Base-by-base conservation (phyloP, 1,140 invertebrate genomes). In the Zophobas atratus region DNA sequence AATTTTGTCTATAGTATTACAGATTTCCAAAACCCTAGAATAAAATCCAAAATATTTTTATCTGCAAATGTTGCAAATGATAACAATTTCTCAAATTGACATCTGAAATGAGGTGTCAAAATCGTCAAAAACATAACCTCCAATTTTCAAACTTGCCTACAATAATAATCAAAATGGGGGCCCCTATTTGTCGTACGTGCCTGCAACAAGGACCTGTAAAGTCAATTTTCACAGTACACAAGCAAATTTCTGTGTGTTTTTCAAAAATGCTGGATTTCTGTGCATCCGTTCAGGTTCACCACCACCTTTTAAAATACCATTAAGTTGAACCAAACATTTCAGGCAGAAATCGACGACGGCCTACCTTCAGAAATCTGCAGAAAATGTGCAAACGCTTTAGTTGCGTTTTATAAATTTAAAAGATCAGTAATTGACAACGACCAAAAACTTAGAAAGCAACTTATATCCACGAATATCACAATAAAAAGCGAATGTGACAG, bases 361-460 rank as follows among this genome's bases (percentile, higher is more conserved):
- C 49, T 85, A 35, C 82, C 81, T 1, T 36, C 51, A 48, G 39
- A 80, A 48, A 84, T 84, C 33, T 84, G 83, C 70, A 74, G 70
- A 34, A 82, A 82, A 79, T 85, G 84, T 76, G 74, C 82, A 1
- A 82, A 75, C 4, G 81, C 63, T 55, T 67, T 85, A 1, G 79
- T 81, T n/a, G 74, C 77, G 1, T 75, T 84, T 20, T 83, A 84
- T 57, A 82, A 82, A 75, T 85, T 85, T 75, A 82, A 80, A 77
- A 56, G 60, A 34, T 74, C 76, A 0, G 73, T 48, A 56, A 73
- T 77, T 39, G 80, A 77, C 70, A 82, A 38, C 75, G 81, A 72
- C 56, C 77, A 51, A 1, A 83, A 82, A 75, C 63, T 84, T 6
- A 53, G 53, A 43, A 5, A 39, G 6, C 35, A 56, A 34, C 39